These are phyloP conservation scores for Oreochromis niloticus DNA, from an alignment of 2,113 vertebrate species.

Conservation along the genomic window DNA sequence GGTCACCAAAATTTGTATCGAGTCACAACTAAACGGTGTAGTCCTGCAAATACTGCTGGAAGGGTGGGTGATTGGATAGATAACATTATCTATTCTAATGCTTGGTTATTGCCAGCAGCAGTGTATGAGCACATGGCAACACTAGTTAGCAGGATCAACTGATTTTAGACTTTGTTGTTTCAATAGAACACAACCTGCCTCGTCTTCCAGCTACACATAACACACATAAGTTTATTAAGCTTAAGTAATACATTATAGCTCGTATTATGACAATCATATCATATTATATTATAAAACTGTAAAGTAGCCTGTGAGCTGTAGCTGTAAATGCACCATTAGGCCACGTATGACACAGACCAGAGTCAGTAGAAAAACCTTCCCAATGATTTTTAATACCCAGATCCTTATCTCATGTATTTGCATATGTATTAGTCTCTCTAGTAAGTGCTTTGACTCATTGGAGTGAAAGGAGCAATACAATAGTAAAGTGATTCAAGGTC, in stretches of 20 bases:
- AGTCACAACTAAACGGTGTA: neutral
- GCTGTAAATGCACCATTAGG: neutral
- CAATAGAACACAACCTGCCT: neutral
- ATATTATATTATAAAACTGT: neutral
- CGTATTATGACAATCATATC: neutral
- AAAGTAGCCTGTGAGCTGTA: neutral
- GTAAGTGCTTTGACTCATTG: constrained; percentile 37
- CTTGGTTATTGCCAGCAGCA: too few relatives aligned
- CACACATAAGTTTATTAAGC: neutral
- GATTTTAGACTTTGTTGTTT: neutral
- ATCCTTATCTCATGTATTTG: neutral
- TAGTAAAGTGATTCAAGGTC: constrained; percentile 24
- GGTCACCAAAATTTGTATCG: neutral
- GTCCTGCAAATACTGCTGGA: neutral
- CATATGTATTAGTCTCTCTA: neutral
- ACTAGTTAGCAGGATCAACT: neutral
- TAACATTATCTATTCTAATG: too few relatives aligned
- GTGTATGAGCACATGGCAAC: too few relatives aligned
- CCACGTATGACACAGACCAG: neutral
- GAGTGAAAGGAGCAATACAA: constrained; percentile 23
- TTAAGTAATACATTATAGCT: neutral
- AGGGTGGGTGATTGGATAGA: too few relatives aligned
- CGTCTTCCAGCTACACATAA: neutral
- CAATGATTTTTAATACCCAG: neutral
- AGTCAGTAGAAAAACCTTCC: neutral